Base-by-base conservation (phyloP, 2,113 vertebrate species). In the Lota lota region DNA sequence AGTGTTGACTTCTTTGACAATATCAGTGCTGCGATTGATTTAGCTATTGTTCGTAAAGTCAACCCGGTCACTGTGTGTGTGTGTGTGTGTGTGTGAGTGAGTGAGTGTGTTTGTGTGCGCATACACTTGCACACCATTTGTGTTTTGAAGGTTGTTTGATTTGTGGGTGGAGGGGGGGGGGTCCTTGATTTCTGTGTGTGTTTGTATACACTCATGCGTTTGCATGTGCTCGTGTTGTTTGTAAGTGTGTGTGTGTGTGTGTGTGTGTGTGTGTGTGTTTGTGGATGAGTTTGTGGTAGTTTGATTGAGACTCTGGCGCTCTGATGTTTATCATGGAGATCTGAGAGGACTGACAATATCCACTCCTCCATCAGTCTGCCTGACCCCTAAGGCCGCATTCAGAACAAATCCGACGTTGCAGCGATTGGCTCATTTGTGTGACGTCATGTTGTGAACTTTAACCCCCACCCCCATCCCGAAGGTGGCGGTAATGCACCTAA, bases 261-360 rank as follows among this genome's bases (percentile, higher is more conserved):
- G n/a, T 19, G 19, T 15, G 20, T 66, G 64, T 56, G 67, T 69
- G 63, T 67, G 66, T 24, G 63, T 68, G 19, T 69, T 66, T 53
- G 64, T 19, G 64, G 16, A n/a, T 17, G 58, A 61, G 50, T 33
- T 63, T 53, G 16, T 67, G 68, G 0, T 4, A 57, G 22, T 75
- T 73, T 73, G 81, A 74, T 69, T 79, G 68, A 76, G 72, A 66
- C 56, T 73, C 69, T 74, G 68, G 66, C 70, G 63, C 73, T 75
- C 67, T 81, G 84, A 84, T 89, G 76, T 81, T 82, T 83, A 86
- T 89, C 83, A 82, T 63, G 80, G 69, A 79, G 72, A 77, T 79
- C 78, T 81, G 81, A 81, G 83, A 77, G 75, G 73, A 83, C 74
- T 82, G 80, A 71, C 73, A 79, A 86, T 80, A 79, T 75, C 72